Conservation (phyloP, 1,140 invertebrate genomes). For the Rhagoletis zephyria region DNA sequence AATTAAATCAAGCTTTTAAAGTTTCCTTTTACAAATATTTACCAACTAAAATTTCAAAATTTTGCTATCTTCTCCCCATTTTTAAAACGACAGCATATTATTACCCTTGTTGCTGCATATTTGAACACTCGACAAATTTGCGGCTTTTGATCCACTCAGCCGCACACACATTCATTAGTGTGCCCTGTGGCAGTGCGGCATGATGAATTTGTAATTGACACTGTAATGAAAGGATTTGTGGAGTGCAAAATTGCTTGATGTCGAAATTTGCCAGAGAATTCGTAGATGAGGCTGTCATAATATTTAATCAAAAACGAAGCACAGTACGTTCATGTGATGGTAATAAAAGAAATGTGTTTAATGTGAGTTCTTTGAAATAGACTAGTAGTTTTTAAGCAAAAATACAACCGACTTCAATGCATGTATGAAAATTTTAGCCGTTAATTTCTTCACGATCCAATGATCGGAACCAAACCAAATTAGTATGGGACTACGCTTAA, state of each 20-base stretch:
- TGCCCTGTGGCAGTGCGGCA: not conserved
- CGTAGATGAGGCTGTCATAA: not conserved
- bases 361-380: no score
- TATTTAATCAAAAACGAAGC: not conserved
- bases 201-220: slow-evolving; percentile 17
- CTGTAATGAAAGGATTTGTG: slow-evolving; percentile 2
- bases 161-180: not conserved
- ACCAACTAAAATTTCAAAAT: not conserved
- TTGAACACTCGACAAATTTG: not conserved
- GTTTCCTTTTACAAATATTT: no score
- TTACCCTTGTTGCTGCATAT: not conserved
- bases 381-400: no score
- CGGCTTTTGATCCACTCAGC: no score
- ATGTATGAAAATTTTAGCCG: no score
- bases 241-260: not conserved
- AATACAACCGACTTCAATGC: no score
- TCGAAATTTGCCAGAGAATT: not conserved
- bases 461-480: no score
- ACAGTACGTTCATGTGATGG: no score
- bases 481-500: no score
- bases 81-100: not conserved
- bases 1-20: no score
- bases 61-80: not conserved
- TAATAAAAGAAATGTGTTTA: no score
- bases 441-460: no score